Percentiles rank a stretch among this genome's conserved stretches.
phyloP scores from a whole-genome alignment of 2,888 invertebrate species.

The Merodon equestris region DNA sequence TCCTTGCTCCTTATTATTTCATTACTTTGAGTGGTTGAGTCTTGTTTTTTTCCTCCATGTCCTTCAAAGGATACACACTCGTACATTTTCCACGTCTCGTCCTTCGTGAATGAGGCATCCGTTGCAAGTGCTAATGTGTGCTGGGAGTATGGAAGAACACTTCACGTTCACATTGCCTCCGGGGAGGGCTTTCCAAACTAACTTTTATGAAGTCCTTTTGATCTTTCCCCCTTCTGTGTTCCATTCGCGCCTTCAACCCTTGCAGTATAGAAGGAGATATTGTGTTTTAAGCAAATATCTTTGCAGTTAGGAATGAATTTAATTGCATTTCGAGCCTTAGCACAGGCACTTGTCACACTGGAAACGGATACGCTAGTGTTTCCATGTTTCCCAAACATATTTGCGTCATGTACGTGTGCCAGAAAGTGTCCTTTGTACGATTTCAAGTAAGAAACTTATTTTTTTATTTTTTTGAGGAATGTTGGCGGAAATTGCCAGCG shows the following conservation, averaged over 20 bases:
- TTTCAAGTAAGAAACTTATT: conserved; percentile 46
- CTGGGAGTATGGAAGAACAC: neutral
- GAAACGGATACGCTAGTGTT: too few relatives aligned
- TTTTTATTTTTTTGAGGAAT: conserved; percentile 10
- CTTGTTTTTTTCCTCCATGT: neutral
- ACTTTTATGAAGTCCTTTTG: conserved; percentile 11
- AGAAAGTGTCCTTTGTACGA: neutral
- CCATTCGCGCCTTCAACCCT: neutral
- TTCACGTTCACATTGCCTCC: neutral
- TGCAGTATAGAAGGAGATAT: too few relatives aligned
- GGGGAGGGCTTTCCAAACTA: too few relatives aligned
- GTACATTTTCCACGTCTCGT: neutral
- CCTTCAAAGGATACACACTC: neutral
- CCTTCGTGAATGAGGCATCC: conserved; percentile 3
- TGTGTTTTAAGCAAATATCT: conserved; percentile 39
- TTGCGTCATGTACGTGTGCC: too few relatives aligned
- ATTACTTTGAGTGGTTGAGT: conserved; percentile 36
- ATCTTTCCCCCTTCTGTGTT: neutral
- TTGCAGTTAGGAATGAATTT: conserved; percentile 54
- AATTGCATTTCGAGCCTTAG: conserved; percentile 48
- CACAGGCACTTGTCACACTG: conserved; percentile 29
- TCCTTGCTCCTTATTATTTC: conserved; percentile 52
- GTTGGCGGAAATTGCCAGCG: conserved; percentile 31
- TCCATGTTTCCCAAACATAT: too few relatives aligned
- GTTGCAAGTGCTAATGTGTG: conserved; percentile 18